Percentiles rank a stretch among this genome's conserved stretches.
These are phyloP conservation scores for Gymnobelideus leadbeateri DNA, from an alignment of 2,113 vertebrate species.

Conservation along the genomic window DNA sequence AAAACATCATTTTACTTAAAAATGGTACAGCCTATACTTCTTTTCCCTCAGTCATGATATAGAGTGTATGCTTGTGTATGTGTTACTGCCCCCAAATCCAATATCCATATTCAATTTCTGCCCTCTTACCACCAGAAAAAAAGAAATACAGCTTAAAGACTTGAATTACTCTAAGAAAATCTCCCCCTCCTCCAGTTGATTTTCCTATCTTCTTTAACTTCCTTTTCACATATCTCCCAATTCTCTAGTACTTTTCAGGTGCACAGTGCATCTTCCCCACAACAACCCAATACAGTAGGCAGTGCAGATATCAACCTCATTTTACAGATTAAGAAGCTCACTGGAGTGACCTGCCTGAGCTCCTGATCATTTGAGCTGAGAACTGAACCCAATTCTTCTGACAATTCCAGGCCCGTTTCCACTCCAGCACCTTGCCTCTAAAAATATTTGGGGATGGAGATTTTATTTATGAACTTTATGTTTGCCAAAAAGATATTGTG, in stretches of 20 bases:
- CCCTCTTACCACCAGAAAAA: background rate
- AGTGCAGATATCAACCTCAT: background rate
- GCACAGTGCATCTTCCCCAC: background rate
- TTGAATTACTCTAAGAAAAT: background rate
- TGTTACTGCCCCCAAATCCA: background rate
- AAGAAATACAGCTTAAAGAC: background rate
- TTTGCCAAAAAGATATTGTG: background rate
- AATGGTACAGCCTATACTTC: background rate
- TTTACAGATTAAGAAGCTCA: background rate
- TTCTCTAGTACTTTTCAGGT: background rate
- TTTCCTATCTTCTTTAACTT: background rate
- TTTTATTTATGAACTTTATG: background rate
- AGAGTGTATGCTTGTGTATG: background rate
- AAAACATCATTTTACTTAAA: background rate
- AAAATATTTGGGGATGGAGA: background rate
- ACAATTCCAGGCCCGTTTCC: background rate
- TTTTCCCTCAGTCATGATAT: background rate
- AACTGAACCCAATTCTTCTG: background rate
- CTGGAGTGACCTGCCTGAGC: background rate
- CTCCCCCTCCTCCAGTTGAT: background rate
- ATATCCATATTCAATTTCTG: background rate
- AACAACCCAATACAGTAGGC: background rate
- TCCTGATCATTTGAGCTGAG: background rate
- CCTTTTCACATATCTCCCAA: background rate
- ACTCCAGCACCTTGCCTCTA: background rate